phyloP scores from a whole-genome alignment of 1,140 invertebrate genomes.

The Plutomurus gul region DNA sequence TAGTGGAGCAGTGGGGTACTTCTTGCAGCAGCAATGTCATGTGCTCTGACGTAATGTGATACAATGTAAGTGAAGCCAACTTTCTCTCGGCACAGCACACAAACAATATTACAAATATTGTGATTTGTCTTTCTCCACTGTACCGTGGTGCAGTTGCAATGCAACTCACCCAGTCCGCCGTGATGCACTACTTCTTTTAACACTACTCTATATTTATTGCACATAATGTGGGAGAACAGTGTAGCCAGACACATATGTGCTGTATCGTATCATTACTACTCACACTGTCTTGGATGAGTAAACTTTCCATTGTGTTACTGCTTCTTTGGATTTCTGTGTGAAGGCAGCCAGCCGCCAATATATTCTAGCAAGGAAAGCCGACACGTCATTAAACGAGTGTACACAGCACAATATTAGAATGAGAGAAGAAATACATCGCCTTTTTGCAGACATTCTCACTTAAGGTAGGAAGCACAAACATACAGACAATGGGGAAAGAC shows the following conservation, averaged over 20 bases:
- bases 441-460: background rate
- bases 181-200: background rate
- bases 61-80: background rate
- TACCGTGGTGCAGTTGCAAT: background rate
- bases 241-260: no score
- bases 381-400: conserved; percentile 12
- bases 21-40: no score
- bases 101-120: background rate
- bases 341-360: background rate
- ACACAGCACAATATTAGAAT: background rate
- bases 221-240: background rate
- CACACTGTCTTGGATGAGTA: no score
- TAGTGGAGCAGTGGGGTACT: no score
- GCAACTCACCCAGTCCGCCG: background rate
- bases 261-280: no score
- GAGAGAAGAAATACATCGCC: no score
- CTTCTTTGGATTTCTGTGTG: background rate
- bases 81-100: background rate
- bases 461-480: background rate
- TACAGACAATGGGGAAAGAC: background rate
- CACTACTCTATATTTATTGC: background rate
- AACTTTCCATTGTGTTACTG: no score
- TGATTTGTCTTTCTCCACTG: background rate
- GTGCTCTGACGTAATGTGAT: background rate
- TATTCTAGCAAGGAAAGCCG: background rate